Percentiles rank a stretch among this genome's conserved stretches.
phyloP scores from a whole-genome alignment of 1,140 invertebrate species.

The Diploscapter pachys region DNA sequence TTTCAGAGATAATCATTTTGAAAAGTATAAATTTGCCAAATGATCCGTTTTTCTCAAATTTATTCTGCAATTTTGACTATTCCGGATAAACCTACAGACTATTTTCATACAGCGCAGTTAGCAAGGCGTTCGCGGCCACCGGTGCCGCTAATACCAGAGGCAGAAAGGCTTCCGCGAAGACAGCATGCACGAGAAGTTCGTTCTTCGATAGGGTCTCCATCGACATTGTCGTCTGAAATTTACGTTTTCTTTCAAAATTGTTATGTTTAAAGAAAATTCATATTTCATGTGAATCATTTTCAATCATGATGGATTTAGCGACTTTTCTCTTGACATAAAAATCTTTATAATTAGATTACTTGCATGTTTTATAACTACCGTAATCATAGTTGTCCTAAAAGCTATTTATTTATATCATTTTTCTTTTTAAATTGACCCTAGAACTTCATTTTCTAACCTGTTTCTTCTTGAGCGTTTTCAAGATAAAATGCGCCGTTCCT shows the following conservation, averaged over 20 bases:
- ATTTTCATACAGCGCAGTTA: constrained; percentile 22
- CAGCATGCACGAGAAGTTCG: constrained; percentile 26
- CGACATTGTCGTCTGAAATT: not conserved
- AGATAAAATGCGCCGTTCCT: constrained; percentile 30
- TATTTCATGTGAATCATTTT: not conserved
- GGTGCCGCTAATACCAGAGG: constrained; percentile 22
- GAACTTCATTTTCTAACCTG: constrained; percentile 6
- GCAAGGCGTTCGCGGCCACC: constrained; percentile 23
- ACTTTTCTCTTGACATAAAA: not conserved
- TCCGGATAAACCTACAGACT: constrained; percentile 11
- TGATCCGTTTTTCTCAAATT: not conserved
- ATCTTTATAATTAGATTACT: too few relatives aligned
- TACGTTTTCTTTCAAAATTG: not conserved
- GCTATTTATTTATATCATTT: not conserved
- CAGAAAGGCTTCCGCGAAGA: constrained; percentile 30
- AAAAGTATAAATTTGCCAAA: not conserved
- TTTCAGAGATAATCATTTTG: too few relatives aligned
- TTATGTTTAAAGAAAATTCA: not conserved
- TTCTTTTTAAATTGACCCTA: constrained; percentile 4
- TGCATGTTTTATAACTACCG: too few relatives aligned
- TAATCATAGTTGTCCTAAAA: too few relatives aligned
- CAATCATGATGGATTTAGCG: not conserved
- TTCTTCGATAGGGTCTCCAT: not conserved
- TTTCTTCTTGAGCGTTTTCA: constrained; percentile 24
- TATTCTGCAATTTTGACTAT: too few relatives aligned